A percentile compares a stretch with the other conserved stretches of the same genome.
These are phyloP conservation scores for Caenorhabditis tropicalis DNA, from an alignment of 1,140 invertebrate species.

Conservation along the genomic window DNA sequence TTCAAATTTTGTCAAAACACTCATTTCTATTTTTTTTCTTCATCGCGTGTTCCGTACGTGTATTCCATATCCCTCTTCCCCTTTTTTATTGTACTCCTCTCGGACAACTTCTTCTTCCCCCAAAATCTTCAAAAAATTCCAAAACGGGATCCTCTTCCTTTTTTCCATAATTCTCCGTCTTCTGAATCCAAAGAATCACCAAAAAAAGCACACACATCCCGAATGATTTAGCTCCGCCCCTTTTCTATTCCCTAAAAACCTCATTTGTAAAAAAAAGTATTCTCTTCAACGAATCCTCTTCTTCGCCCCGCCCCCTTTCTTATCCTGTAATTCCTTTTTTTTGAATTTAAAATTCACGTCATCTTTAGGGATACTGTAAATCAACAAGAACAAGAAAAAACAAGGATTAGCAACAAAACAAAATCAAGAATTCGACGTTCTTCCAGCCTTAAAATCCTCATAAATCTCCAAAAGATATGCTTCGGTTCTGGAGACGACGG, in stretches of 20 bases:
- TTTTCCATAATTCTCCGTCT: background rate
- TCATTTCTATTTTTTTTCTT: too few species aligned
- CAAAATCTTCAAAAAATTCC: background rate
- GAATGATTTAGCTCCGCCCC: too few species aligned
- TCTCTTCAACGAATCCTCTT: too few species aligned
- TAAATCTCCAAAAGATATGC: conserved; percentile 79
- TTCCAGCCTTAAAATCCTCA: conserved; percentile 74
- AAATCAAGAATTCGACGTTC: background rate
- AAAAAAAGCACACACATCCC: too few species aligned
- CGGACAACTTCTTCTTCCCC: background rate
- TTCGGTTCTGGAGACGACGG: conserved; percentile 80
- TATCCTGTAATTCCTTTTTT: too few species aligned
- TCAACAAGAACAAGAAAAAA: background rate
- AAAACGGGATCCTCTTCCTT: background rate
- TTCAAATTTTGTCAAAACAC: background rate
- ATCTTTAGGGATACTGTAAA: too few species aligned
- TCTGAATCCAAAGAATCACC: too few species aligned
- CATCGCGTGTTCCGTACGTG: conserved; percentile 2
- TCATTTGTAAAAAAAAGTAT: too few species aligned
- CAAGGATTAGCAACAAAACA: background rate
- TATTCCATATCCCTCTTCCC: background rate
- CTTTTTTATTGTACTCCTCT: background rate
- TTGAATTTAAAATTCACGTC: too few species aligned
- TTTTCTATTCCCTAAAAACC: too few species aligned
- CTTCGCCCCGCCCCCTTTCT: too few species aligned